Conservation (phyloP, 2,888 invertebrate species). For the Lepidonotus clava region DNA sequence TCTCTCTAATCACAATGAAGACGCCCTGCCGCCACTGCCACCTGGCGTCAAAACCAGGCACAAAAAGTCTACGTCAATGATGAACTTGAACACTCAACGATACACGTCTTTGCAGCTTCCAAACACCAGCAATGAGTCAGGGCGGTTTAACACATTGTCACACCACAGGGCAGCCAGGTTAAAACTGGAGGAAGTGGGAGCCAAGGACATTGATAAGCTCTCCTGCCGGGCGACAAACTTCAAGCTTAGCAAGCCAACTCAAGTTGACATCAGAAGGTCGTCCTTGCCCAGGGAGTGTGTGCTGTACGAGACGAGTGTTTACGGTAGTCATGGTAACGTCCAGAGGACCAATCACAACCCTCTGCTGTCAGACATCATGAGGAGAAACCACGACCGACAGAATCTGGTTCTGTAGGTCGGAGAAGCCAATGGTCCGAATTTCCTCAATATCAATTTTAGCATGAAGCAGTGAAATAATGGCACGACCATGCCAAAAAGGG, state of each 20-base stretch:
- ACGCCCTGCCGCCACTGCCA: neutral
- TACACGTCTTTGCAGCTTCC: too few relatives aligned
- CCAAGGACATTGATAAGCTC: neutral
- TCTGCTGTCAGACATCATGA: slow-evolving; percentile 28
- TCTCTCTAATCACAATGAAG: neutral
- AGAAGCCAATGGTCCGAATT: too few relatives aligned
- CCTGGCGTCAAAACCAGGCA: neutral
- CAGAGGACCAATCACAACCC: slow-evolving; percentile 40
- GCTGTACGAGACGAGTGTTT: neutral
- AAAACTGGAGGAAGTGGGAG: too few relatives aligned
- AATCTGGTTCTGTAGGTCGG: slow-evolving; percentile 31
- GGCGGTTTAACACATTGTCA: neutral
- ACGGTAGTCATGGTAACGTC: slow-evolving; percentile 28
- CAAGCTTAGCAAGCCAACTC: too few relatives aligned
- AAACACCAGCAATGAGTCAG: neutral
- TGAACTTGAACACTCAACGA: neutral
- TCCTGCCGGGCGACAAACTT: slow-evolving; percentile 28
- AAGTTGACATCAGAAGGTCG: neutral
- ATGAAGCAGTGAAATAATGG: too few relatives aligned
- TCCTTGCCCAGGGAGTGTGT: neutral
- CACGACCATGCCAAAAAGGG: too few relatives aligned
- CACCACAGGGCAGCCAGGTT: neutral
- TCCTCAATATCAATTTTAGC: too few relatives aligned
- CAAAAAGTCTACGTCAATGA: neutral
- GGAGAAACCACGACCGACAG: slow-evolving; percentile 21